Base-by-base conservation (phyloP, 1,140 invertebrate species). In the Zaprionus gabonicus region DNA sequence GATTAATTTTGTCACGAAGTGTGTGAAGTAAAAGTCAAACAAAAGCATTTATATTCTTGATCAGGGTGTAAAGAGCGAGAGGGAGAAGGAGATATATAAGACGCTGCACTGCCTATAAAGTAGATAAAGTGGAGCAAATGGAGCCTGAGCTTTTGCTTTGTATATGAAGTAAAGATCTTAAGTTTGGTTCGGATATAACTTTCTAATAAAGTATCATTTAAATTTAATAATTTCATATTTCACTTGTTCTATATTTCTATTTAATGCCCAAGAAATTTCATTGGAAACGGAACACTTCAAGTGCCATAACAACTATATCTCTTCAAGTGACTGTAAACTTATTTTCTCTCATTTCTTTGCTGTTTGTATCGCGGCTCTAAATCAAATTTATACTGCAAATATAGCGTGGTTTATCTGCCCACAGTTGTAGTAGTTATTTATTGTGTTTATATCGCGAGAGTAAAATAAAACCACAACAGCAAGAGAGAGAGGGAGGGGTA, bases 1-100 rank as follows among this genome's bases (percentile, higher is more conserved):
- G 23, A 34, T 65, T 53, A 65, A 65, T 38, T 55, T 55, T 17
- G 49, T 65, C 62, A 65, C 62, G 62, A 65, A 65, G 2, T 64
- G 60, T 36, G 28, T 36, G 23, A 51, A 51, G 62, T 65, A 65
- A 65, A 65, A 65, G 62, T 17, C 12, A 55, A 31, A 13, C 17
- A 36, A 36, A 53, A 15, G 17, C 31, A 65, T 55, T 65, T 17
- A 55, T 38, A 65, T 65, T 65, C 62, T 65, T 38, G 49, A 65
- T 36, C 46, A 4, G 28, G 31, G 46, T 6, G 46, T 2, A 20
- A 4, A 51, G 20, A 25, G 20, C 20, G 23, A 23, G 41, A 23
- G 9, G 9, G 9, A 1, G 46, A 12, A n/a, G n/a, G 12, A 25
- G 10, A 51, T 1, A 51, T 4, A 25, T 12, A 51, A 46, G 20